Evolutionary conservation across 2,797 vertebrate species (phyloP).

Genomic region (Mormyrus proboscirostris): DNA sequence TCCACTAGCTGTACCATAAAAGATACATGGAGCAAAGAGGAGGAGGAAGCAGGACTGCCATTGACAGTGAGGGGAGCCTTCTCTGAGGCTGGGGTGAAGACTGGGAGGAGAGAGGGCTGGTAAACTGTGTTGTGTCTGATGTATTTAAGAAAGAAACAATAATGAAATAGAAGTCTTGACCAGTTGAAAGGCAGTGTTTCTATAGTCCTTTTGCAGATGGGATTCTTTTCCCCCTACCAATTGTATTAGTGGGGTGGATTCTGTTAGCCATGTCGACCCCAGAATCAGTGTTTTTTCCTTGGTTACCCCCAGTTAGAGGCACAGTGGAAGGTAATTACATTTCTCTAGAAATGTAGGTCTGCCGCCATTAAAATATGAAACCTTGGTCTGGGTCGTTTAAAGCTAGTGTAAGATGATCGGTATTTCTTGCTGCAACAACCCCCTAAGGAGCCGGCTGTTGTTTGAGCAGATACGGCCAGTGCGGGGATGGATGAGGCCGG

Average conservation of each 20-base stretch:
- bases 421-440: conserved; percentile 53
- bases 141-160: background rate
- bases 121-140: background rate
- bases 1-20: background rate
- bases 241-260: background rate
- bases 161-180: background rate
- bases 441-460: conserved; percentile 46
- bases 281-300: background rate
- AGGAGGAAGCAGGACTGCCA: background rate
- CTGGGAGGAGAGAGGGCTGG: background rate
- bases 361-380: conserved; percentile 63
- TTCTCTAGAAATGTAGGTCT: conserved; percentile 58
- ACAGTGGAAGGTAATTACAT: conserved; percentile 46
- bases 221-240: background rate
- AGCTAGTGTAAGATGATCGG: conserved; percentile 50
- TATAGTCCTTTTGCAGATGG: background rate
- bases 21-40: background rate
- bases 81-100: background rate
- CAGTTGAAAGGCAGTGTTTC: background rate
- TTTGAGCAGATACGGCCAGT: conserved; percentile 22
- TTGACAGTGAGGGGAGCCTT: background rate
- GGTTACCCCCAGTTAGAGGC: conserved; percentile 3
- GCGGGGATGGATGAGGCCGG: background rate
- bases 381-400: conserved; percentile 39
- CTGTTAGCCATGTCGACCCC: background rate